Percentiles rank a stretch among this genome's conserved stretches.
These are phyloP conservation scores for Noctilio leporinus DNA, from an alignment of 2,113 vertebrate genomes.

Conservation along the genomic window DNA sequence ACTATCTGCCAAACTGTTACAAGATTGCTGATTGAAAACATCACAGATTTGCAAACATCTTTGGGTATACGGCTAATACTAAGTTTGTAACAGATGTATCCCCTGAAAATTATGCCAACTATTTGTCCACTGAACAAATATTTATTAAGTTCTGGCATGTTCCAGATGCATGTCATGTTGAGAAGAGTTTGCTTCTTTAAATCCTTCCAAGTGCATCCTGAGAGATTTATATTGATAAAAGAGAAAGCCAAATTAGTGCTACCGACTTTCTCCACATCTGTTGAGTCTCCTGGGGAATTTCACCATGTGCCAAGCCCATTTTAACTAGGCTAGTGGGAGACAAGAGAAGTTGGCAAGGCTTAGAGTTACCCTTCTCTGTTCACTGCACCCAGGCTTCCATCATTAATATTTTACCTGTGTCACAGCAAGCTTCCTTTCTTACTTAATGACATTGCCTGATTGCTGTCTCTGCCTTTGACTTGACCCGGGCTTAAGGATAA, in stretches of 20 bases:
- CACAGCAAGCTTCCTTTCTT: not conserved
- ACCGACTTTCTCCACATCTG: not conserved
- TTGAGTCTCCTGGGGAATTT: too few relatives aligned
- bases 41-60: not conserved
- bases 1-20: not conserved
- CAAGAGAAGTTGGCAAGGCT: not conserved
- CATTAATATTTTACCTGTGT: not conserved
- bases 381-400: not conserved
- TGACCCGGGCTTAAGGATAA: not conserved
- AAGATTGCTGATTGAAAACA: not conserved
- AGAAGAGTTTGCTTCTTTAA: not conserved
- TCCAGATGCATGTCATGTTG: not conserved
- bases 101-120: not conserved
- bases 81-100: not conserved
- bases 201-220: not conserved
- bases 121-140: constrained; percentile 5
- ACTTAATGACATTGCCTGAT: not conserved
- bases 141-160: not conserved
- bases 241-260: not conserved
- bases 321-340: not conserved
- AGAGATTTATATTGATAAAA: not conserved
- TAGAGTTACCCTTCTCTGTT: not conserved
- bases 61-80: not conserved
- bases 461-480: not conserved
- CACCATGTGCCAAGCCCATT: fast-evolving